These are phyloP conservation scores for Noctua comes DNA, from an alignment of 2,888 invertebrate species.

Conservation along the genomic window DNA sequence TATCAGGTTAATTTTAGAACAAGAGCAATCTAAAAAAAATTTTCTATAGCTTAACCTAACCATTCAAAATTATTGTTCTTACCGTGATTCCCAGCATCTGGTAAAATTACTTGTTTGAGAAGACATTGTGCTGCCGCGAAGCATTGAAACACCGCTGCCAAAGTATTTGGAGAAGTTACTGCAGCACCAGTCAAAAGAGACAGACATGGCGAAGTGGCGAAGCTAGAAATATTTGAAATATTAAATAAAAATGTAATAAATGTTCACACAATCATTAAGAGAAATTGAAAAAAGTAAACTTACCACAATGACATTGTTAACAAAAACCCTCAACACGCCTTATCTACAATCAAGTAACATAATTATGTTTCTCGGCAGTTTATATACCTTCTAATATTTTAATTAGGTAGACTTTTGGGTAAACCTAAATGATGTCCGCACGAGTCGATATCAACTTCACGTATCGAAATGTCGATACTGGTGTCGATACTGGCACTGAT, in stretches of 20 bases:
- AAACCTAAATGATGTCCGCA: neutral
- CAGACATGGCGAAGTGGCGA: neutral
- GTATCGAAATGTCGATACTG: neutral
- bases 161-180: neutral
- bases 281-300: neutral
- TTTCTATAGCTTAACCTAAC: too few relatives aligned
- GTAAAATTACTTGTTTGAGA: neutral
- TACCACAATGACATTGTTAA: neutral
- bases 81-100: neutral
- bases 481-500: neutral
- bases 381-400: neutral
- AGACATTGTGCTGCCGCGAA: constrained; percentile 74
- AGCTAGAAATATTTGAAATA: neutral
- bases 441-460: neutral
- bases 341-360: neutral
- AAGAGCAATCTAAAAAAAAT: too few relatives aligned
- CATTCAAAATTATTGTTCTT: neutral
- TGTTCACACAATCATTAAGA: neutral
- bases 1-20: too few relatives aligned
- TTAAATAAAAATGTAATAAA: neutral
- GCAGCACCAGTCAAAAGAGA: neutral
- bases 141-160: neutral
- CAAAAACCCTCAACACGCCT: too few relatives aligned
- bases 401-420: neutral
- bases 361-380: neutral